phyloP scores from a whole-genome alignment of 2,888 invertebrate genomes.

The Perizoma affinitatum region DNA sequence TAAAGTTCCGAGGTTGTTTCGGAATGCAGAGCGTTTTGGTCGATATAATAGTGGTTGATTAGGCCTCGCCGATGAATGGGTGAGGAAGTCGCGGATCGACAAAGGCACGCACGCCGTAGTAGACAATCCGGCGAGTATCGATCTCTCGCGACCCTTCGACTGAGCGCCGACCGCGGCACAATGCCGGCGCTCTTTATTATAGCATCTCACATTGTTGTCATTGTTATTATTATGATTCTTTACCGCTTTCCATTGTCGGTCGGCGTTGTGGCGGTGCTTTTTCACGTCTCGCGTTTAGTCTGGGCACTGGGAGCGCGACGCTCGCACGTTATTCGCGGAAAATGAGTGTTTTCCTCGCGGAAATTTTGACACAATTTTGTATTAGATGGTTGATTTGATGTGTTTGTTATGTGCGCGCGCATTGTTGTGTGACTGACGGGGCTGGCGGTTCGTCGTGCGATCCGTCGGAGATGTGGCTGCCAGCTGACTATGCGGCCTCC shows the following conservation, averaged over 20 bases:
- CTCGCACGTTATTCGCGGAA: constrained; percentile 82
- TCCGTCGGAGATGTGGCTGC: constrained; percentile 33
- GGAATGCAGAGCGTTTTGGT: constrained; percentile 36
- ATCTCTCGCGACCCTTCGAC: constrained; percentile 82
- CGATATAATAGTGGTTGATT: constrained; percentile 63
- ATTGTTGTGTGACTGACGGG: constrained; percentile 41
- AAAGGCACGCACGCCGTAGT: constrained; percentile 73
- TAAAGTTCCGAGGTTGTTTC: constrained; percentile 13
- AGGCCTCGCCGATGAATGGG: constrained; percentile 65
- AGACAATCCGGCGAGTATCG: constrained; percentile 81
- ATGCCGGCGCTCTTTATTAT: constrained; percentile 84
- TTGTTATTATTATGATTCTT: constrained; percentile 85
- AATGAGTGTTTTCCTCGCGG: constrained; percentile 77
- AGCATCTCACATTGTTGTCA: constrained; percentile 85
- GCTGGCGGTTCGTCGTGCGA: constrained; percentile 33
- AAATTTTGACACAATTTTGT: constrained; percentile 64
- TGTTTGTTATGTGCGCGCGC: constrained; percentile 67
- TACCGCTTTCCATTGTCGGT: constrained; percentile 84
- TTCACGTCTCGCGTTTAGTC: constrained; percentile 84
- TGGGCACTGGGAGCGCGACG: constrained; percentile 82
- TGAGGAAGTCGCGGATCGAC: constrained; percentile 60
- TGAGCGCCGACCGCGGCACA: constrained; percentile 80
- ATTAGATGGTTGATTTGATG: constrained; percentile 48
- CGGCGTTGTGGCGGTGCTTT: constrained; percentile 84
- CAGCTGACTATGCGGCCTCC: constrained; percentile 30